These are phyloP conservation scores for Hypomecis punctinalis DNA, from an alignment of 2,888 invertebrate species.

Conservation along the genomic window DNA sequence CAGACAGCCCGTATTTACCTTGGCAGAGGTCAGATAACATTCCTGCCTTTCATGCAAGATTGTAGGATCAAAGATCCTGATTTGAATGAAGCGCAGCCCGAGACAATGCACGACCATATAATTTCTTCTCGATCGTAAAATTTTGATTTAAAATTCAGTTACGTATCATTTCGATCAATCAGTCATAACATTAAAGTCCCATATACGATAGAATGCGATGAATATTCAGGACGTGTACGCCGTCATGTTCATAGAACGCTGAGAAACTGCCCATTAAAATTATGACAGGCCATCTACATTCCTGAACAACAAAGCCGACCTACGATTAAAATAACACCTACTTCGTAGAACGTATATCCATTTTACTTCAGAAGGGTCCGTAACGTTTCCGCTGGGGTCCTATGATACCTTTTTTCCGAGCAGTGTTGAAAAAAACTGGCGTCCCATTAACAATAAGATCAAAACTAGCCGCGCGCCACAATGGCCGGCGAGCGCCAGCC, in stretches of 20 bases:
- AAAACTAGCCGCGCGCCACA: slow-evolving; percentile 83
- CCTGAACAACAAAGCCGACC: slow-evolving; percentile 81
- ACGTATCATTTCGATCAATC: slow-evolving; percentile 23
- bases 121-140: slow-evolving; percentile 21
- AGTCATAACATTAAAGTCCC: slow-evolving; percentile 26
- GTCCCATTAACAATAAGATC: slow-evolving; percentile 85
- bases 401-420: slow-evolving; percentile 82
- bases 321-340: slow-evolving; percentile 84
- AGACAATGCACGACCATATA: slow-evolving; percentile 12
- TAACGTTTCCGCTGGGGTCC: slow-evolving; percentile 84
- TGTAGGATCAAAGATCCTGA: slow-evolving; percentile 14
- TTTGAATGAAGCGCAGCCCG: background rate
- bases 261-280: slow-evolving; percentile 81
- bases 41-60: slow-evolving; percentile 19
- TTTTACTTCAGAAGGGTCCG: slow-evolving; percentile 82
- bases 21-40: slow-evolving; percentile 37
- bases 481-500: slow-evolving; percentile 81
- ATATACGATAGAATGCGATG: slow-evolving; percentile 52
- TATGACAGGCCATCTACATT: slow-evolving; percentile 84
- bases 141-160: slow-evolving; percentile 20
- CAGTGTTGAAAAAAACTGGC: slow-evolving; percentile 80
- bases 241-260: slow-evolving; percentile 68
- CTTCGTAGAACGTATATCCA: slow-evolving; percentile 82
- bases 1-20: slow-evolving; percentile 55
- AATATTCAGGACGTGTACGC: slow-evolving; percentile 74